Percentiles rank a stretch among this genome's conserved stretches.
Conservation (phyloP, 1,140 invertebrate genomes). For the Galendromus occidentalis region DNA sequence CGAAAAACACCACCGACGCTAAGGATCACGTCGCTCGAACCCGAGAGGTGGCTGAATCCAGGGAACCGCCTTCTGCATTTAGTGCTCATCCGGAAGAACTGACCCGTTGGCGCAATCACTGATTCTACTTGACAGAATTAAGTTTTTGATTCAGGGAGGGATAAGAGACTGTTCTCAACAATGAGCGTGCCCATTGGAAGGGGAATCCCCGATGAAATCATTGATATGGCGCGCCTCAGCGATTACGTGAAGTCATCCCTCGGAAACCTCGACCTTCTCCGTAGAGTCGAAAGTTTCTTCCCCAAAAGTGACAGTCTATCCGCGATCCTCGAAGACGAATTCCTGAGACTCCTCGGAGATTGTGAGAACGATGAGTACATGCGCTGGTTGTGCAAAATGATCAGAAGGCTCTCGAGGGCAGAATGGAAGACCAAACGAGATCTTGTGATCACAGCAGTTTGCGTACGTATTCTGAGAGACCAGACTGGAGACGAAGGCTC, state of each 20-base stretch:
- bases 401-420: not conserved
- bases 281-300: not conserved
- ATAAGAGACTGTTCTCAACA: too few relatives aligned
- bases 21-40: too few relatives aligned
- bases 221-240: not conserved
- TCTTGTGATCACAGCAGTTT: not conserved
- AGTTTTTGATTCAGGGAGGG: too few relatives aligned
- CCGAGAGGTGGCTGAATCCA: too few relatives aligned
- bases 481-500: not conserved
- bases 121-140: too few relatives aligned
- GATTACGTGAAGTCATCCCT: not conserved
- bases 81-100: too few relatives aligned
- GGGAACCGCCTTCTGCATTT: too few relatives aligned
- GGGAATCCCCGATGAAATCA: not conserved
- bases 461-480: not conserved
- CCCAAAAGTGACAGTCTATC: not conserved
- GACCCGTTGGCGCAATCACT: too few relatives aligned
- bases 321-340: not conserved
- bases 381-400: not conserved
- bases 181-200: too few relatives aligned
- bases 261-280: not conserved
- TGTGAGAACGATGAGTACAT: not conserved
- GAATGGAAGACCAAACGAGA: not conserved
- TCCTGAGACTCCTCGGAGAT: not conserved
- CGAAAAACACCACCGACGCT: too few relatives aligned